Conservation (phyloP, 2,113 vertebrate genomes). For the Neolamprologus ventralis region DNA sequence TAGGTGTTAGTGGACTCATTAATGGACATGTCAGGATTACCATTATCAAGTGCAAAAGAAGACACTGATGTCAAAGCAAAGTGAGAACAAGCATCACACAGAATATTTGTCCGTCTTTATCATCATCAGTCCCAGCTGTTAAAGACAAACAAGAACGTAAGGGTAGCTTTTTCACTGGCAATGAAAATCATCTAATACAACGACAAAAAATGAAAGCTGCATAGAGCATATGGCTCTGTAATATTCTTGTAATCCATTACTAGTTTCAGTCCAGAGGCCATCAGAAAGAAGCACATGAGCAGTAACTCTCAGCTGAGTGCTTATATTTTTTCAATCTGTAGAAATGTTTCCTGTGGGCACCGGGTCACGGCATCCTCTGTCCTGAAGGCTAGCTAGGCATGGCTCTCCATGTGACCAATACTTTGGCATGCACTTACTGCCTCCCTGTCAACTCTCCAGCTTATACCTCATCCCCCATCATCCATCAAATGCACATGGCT, state of each 20-base stretch:
- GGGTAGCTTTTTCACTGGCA: neutral
- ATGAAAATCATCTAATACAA: neutral
- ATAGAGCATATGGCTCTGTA: neutral
- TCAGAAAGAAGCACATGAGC: neutral
- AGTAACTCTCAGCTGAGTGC: neutral
- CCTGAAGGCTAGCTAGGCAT: neutral
- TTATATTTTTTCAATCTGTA: neutral
- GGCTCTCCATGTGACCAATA: neutral
- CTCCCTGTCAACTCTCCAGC: conserved; percentile 3
- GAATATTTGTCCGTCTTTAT: fast-evolving
- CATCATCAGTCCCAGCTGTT: neutral
- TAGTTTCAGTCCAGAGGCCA: neutral
- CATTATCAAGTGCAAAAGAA: neutral
- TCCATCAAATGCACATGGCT: neutral
- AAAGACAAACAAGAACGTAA: too few species aligned
- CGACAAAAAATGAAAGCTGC: neutral
- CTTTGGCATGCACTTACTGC: neutral
- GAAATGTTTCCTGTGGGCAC: neutral
- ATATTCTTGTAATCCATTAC: neutral
- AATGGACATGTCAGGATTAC: neutral
- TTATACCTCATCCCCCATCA: neutral
- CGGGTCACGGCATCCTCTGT: neutral
- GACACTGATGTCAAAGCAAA: neutral
- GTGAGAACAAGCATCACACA: neutral
- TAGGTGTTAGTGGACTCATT: neutral